Evolutionary conservation across 30 jellyfish, hydroid and myxozoan genomes (phyloP), one percentile per base, ranked within the genome.

Genomic region (Sanderia malayensis): DNA sequence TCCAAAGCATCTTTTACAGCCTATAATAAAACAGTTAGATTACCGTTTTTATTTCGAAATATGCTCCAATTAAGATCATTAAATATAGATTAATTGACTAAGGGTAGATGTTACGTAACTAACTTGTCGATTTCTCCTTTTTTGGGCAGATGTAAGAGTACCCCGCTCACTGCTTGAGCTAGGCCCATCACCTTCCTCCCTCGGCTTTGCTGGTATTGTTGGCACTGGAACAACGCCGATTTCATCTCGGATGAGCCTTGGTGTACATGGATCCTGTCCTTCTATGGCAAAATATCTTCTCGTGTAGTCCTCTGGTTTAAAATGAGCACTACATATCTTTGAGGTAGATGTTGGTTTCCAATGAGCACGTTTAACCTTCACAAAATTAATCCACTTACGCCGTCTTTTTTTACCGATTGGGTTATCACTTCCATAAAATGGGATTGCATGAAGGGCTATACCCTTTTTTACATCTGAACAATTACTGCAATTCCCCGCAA

Each of bases 291-390:
- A 27, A 21, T 2, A 63, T 19, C 53, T 69, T 28, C 67, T 69
- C 66, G 18, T 49, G 66, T 41, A 69, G 29, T 69, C 53, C 8
- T 69, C 81, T 45, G 81, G 69, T 44, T 21, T 46, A 31, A 69
- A 69, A 69, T 69, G 68, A 1, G 26, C 33, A 15, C 68, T 41
- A 37, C 76, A 63, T 25, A 63, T 24, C 24, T 21, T 63, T 9
- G 76, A 63, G 15, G 58, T 1, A 4, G 8, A 4, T 63, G 76
- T 63, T 25, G 76, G 58, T 37, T 18, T 44, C 76, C 76, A 63
- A 19, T 28, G 3, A 8, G 76, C 76, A 2, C 58, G 55, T 8
- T 6, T 41, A 8, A 41, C 11, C 55, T 41, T 41, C 11, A 41
- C 55, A 41, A 41, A 41, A 15, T 41, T 8, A 15, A 41, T 8